Evolutionary conservation across 1,140 invertebrate genomes (phyloP).

Genomic region (Procambarus clarkii): DNA sequence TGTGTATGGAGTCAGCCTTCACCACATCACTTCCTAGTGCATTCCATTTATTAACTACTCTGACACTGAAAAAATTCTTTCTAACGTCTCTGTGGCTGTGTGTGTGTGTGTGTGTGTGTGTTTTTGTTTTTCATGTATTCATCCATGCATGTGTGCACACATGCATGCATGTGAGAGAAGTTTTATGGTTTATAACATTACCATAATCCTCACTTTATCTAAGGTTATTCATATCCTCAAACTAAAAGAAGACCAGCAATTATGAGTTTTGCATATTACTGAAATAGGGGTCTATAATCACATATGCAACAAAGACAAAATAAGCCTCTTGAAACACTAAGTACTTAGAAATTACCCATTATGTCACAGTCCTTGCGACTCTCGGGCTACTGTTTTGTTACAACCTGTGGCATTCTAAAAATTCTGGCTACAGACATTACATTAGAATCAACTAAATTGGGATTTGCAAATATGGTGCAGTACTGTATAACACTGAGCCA

Average conservation of each 20-base stretch:
- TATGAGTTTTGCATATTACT: constrained; percentile 5
- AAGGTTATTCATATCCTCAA: neutral
- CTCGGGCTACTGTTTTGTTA: neutral
- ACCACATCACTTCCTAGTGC: no score
- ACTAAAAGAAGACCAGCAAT: constrained; percentile 7
- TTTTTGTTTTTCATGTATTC: no score
- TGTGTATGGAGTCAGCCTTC: no score
- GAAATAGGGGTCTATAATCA: neutral
- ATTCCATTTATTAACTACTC: no score
- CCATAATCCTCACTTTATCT: neutral
- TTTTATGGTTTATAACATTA: neutral
- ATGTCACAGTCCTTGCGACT: neutral
- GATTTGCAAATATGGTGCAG: neutral
- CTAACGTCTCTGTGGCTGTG: no score
- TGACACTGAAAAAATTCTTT: no score
- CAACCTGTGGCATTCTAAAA: neutral
- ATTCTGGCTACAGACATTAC: neutral
- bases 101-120: no score
- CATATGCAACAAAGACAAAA: neutral
- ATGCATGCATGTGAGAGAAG: neutral
- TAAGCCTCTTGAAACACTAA: constrained; percentile 5
- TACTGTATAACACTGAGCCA: neutral
- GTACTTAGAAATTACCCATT: constrained; percentile 1
- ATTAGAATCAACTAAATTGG: neutral
- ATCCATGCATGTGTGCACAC: no score